These are phyloP conservation scores for Eumerus sabulonum DNA, from an alignment of 2,888 invertebrate genomes.

Conservation along the genomic window DNA sequence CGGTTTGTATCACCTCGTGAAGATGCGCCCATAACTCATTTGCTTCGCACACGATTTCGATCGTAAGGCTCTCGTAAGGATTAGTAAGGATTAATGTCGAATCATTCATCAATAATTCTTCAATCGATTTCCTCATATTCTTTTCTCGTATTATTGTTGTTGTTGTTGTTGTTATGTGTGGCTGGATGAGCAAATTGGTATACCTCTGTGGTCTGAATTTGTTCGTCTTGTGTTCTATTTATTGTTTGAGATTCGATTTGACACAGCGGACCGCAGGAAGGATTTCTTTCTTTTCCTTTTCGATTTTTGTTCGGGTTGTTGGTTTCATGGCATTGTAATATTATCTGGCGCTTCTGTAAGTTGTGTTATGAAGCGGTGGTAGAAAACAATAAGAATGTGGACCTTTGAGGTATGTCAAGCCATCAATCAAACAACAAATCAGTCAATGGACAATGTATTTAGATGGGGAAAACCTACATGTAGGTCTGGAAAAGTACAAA, in stretches of 20 bases:
- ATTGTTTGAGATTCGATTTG: slow-evolving; percentile 51
- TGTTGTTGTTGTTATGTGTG: slow-evolving; percentile 24
- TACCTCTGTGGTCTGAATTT: slow-evolving; percentile 33
- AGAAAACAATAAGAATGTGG: slow-evolving; percentile 49
- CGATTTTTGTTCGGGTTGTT: slow-evolving; percentile 27
- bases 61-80: slow-evolving; percentile 53
- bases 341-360: slow-evolving; percentile 63
- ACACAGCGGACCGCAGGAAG: slow-evolving; percentile 37
- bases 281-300: slow-evolving; percentile 24
- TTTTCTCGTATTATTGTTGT: not conserved
- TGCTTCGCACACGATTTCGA: slow-evolving; percentile 12
- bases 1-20: slow-evolving; percentile 44
- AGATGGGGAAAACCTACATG: not conserved
- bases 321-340: slow-evolving; percentile 21
- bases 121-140: slow-evolving; percentile 37
- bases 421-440: slow-evolving; percentile 49
- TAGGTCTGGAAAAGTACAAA: slow-evolving; percentile 1
- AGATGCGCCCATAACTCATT: slow-evolving; percentile 58
- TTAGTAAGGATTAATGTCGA: slow-evolving; percentile 77
- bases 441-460: slow-evolving; percentile 9
- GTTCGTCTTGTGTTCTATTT: slow-evolving; percentile 28
- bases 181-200: slow-evolving; percentile 26
- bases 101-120: slow-evolving; percentile 75
- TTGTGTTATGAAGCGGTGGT: slow-evolving; percentile 20
- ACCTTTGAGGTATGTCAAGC: slow-evolving; percentile 35